Conservation (phyloP, 2,888 invertebrate genomes). For the Pterostichus niger region DNA sequence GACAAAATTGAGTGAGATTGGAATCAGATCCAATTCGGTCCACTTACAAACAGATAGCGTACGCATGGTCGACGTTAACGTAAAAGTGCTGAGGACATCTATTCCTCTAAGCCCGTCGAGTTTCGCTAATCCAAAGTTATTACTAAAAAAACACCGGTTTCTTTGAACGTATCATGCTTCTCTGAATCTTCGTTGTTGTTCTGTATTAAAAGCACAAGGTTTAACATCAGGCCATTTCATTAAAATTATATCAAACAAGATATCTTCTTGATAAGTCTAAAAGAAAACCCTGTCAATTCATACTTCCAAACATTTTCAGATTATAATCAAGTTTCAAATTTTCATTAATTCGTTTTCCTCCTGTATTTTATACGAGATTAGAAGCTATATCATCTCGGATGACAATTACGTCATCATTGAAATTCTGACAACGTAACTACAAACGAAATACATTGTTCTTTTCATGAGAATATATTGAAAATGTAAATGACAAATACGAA, state of each 20-base stretch:
- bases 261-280: neutral
- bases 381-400: too few species aligned
- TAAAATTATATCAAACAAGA: constrained; percentile 44
- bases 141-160: constrained; percentile 57
- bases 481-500: too few species aligned
- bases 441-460: too few species aligned
- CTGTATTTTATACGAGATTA: neutral
- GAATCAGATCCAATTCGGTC: constrained; percentile 60
- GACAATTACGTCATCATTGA: too few species aligned
- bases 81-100: constrained; percentile 65
- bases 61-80: constrained; percentile 48
- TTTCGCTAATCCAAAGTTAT: constrained; percentile 61
- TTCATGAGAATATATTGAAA: too few species aligned
- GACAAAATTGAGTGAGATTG: constrained; percentile 59
- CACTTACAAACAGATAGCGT: constrained; percentile 58
- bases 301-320: constrained; percentile 12
- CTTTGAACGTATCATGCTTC: constrained; percentile 18
- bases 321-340: constrained; percentile 16
- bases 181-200: constrained; percentile 40
- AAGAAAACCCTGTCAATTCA: constrained; percentile 6
- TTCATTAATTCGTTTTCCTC: neutral
- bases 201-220: constrained; percentile 29
- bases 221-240: constrained; percentile 38
- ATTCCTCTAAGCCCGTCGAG: constrained; percentile 55
- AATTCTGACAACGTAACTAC: too few species aligned